Evolutionary conservation across 1,140 invertebrate genomes (phyloP).

Genomic region (Drosophila albomicans): DNA sequence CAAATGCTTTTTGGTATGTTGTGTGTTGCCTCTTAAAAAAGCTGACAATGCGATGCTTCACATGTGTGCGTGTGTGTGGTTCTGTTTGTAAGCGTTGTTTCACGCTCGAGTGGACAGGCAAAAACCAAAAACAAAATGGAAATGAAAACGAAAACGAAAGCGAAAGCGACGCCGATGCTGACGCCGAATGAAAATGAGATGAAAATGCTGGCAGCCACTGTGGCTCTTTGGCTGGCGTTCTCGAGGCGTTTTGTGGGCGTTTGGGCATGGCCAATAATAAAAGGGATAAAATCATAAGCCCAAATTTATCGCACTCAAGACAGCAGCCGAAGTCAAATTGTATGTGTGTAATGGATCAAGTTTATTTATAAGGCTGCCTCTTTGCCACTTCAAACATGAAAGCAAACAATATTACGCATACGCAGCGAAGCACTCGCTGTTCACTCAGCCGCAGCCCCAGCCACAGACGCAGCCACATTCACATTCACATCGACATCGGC

Average conservation of each 20-base stretch:
- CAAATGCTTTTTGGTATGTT: conserved; percentile 31
- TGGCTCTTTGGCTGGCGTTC: not conserved
- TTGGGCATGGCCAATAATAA: conserved; percentile 53
- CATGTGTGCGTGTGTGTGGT: conserved; percentile 11
- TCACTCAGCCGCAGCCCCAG: conserved; percentile 8
- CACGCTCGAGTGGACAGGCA: conserved; percentile 70
- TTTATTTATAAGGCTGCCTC: conserved; percentile 72
- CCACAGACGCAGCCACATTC: not conserved
- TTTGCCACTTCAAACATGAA: conserved; percentile 53
- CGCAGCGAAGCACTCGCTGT: conserved; percentile 56
- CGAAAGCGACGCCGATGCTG: conserved; percentile 40
- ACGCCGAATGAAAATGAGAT: conserved; percentile 30
- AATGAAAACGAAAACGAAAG: conserved; percentile 56
- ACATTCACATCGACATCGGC: not conserved
- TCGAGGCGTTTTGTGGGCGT: not conserved
- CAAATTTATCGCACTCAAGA: conserved; percentile 78
- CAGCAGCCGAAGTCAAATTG: conserved; percentile 61
- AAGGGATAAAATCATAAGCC: conserved; percentile 81
- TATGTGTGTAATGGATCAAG: conserved; percentile 77
- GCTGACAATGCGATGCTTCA: conserved; percentile 55
- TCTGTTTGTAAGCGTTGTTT: conserved; percentile 73
- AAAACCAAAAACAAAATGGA: conserved; percentile 47
- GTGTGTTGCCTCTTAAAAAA: conserved; percentile 29
- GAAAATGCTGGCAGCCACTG: conserved; percentile 27
- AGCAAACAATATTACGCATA: conserved; percentile 81